Conservation (phyloP, 1,140 invertebrate species). For the Tribolium madens region DNA sequence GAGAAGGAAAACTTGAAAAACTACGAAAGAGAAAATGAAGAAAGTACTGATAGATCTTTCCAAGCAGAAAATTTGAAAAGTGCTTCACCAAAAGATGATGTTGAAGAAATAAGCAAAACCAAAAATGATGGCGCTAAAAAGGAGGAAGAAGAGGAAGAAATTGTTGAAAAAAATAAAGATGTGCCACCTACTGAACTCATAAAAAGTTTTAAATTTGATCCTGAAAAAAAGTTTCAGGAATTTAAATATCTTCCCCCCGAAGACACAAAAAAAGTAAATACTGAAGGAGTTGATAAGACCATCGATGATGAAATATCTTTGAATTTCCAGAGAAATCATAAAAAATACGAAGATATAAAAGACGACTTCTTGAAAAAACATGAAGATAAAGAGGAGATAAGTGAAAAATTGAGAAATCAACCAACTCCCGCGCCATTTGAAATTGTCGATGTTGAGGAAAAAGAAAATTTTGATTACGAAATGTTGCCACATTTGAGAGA, state of each 20-base stretch:
- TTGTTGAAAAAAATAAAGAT: too few species aligned
- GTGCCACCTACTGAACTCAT: neutral
- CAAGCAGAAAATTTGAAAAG: neutral
- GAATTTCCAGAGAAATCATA: neutral
- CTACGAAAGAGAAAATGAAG: conserved; percentile 14
- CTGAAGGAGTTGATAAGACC: neutral
- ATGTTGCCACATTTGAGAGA: conserved; percentile 16
- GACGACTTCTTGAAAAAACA: neutral
- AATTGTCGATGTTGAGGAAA: conserved; percentile 33
- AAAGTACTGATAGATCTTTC: neutral
- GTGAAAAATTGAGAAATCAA: neutral
- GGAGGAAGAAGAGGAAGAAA: neutral
- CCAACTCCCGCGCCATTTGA: neutral
- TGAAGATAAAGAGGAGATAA: neutral
- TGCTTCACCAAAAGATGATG: neutral
- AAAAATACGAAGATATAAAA: conserved; percentile 24
- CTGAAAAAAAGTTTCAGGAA: neutral
- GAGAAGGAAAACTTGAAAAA: neutral
- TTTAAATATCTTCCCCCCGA: neutral
- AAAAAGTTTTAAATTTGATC: neutral
- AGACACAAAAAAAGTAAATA: neutral
- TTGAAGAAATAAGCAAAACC: neutral
- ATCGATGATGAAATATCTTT: conserved; percentile 10
- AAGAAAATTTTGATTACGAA: conserved; percentile 39
- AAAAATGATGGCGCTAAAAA: neutral